Evolutionary conservation across 1,140 invertebrate species (phyloP).

Genomic region (Aplysia californica): DNA sequence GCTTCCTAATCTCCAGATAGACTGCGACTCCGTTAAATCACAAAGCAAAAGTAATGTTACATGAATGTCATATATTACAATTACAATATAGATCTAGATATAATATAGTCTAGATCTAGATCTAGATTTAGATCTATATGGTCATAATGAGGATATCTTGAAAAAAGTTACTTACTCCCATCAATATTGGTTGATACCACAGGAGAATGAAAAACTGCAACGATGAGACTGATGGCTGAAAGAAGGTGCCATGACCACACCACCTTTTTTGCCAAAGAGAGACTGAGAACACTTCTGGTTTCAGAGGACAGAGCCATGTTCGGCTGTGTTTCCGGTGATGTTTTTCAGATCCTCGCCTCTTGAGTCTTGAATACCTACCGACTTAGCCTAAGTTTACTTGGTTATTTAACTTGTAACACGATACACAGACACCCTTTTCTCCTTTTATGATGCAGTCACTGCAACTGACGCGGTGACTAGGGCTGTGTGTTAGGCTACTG

Average conservation of each 20-base stretch:
- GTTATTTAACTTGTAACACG: too few relatives aligned
- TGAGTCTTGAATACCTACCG: too few relatives aligned
- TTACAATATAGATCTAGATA: not conserved
- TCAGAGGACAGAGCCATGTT: too few relatives aligned
- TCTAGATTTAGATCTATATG: not conserved
- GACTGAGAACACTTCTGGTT: too few relatives aligned
- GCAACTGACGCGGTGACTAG: too few relatives aligned
- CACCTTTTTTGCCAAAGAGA: not conserved
- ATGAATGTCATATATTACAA: not conserved
- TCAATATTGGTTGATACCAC: conserved; percentile 4
- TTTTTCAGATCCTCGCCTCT: too few relatives aligned
- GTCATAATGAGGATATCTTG: not conserved
- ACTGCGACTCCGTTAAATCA: not conserved
- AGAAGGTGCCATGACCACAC: conserved; percentile 12
- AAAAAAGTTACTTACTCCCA: not conserved
- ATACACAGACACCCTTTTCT: too few relatives aligned
- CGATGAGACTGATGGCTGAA: not conserved
- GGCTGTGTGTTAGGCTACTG: too few relatives aligned
- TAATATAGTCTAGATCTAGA: not conserved
- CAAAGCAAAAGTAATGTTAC: not conserved
- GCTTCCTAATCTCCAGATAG: not conserved
- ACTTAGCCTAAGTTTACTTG: too few relatives aligned
- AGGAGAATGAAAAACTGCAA: not conserved
- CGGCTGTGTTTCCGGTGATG: too few relatives aligned
- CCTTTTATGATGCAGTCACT: too few relatives aligned